Evolutionary conservation across 2,113 vertebrate genomes (phyloP).

Genomic region (Gracilinanus agilis): DNA sequence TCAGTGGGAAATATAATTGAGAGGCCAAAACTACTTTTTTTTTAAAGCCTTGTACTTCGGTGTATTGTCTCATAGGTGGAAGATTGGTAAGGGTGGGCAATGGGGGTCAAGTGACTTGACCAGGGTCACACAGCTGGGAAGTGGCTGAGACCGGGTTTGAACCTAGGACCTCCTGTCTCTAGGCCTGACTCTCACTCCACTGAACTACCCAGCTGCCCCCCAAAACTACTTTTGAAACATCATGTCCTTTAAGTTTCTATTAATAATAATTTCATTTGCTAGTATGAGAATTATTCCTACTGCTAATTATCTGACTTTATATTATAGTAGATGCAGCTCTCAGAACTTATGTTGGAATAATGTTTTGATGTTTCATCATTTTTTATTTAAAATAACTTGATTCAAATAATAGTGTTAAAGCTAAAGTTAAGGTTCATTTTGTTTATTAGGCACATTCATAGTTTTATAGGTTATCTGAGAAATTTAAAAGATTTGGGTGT

Average conservation of each 20-base stretch:
- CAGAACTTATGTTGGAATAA: background rate
- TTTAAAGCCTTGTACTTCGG: too few species aligned
- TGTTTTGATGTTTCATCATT: background rate
- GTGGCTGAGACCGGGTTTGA: too few species aligned
- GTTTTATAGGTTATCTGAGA: background rate
- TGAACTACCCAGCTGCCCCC: too few species aligned
- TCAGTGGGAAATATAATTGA: slow-evolving; percentile 8
- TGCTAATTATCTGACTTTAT: background rate
- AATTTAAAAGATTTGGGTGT: background rate
- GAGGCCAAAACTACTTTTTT: background rate
- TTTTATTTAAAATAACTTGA: background rate
- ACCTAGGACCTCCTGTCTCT: too few species aligned
- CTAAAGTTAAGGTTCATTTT: background rate
- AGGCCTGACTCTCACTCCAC: too few species aligned
- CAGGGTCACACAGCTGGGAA: too few species aligned
- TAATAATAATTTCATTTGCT: slow-evolving; percentile 36
- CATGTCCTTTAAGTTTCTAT: background rate
- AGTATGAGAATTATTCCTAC: slow-evolving; percentile 21
- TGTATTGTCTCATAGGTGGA: too few species aligned
- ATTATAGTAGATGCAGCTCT: background rate
- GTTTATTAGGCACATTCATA: slow-evolving; percentile 9
- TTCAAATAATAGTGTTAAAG: slow-evolving; percentile 3
- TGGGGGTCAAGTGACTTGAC: too few species aligned
- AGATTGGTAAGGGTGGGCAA: too few species aligned
- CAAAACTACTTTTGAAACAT: slow-evolving; percentile 21